phyloP scores from a whole-genome alignment of 2,797 vertebrate species.

The Betta splendens region DNA sequence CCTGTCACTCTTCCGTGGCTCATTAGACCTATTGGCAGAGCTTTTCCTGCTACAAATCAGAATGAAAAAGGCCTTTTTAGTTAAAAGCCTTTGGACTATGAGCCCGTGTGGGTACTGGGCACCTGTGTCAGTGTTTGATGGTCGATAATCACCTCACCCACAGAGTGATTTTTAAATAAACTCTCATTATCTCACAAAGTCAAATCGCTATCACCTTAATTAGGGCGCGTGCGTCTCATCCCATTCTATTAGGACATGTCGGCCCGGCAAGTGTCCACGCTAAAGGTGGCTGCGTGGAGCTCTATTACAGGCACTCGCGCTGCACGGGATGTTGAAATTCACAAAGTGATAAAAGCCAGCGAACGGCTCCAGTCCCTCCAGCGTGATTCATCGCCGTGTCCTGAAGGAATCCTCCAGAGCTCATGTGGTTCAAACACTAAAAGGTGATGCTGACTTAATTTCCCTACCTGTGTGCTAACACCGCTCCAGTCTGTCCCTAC shows the following conservation, averaged over 20 bases:
- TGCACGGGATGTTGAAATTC: conserved; percentile 5
- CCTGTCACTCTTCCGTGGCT: no score
- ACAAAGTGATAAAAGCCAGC: conserved; percentile 34
- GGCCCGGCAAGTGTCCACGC: conserved; percentile 3
- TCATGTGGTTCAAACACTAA: conserved; percentile 12
- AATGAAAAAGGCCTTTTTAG: neutral
- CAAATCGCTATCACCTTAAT: conserved; percentile 61
- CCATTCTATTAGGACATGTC: conserved; percentile 29
- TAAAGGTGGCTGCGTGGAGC: neutral
- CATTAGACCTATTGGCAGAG: no score
- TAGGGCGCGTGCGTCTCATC: conserved; percentile 41
- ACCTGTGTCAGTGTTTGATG: conserved; percentile 15
- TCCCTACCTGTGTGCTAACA: conserved; percentile 1
- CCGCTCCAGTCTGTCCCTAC: conserved; percentile 5
- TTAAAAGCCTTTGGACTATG: neutral
- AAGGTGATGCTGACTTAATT: conserved; percentile 10
- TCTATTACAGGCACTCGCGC: conserved; percentile 1
- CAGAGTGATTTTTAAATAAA: conserved; percentile 57
- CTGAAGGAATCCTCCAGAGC: conserved; percentile 29
- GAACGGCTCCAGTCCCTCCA: conserved; percentile 16
- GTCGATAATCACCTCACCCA: conserved; percentile 29
- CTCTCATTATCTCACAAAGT: conserved; percentile 55
- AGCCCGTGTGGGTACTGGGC: neutral
- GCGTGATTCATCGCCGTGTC: conserved; percentile 24
- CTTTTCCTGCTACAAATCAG: no score